Evolutionary conservation across 2,797 vertebrate genomes (phyloP), one percentile per base, ranked within the genome.

Genomic region (Anguilla obscura): DNA sequence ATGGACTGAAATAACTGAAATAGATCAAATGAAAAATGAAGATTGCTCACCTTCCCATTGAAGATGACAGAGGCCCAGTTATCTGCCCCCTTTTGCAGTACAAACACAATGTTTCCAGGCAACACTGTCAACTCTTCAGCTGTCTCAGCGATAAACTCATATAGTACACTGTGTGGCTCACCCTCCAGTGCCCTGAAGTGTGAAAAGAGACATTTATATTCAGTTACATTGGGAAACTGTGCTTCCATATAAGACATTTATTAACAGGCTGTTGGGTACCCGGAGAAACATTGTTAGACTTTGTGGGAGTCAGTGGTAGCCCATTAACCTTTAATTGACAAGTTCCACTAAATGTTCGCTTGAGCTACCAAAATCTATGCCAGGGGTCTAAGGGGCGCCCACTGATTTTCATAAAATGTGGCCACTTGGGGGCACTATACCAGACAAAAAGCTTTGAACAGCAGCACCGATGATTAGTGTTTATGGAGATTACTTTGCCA

Each of bases 51-150:
- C 96, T 98, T 96, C 90, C 96, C 98, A 0, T 99, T 99, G 94
- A 99, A 99, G 91, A 98, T 91, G 90, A 99, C 98, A 0, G 97
- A 98, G 0, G 98, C 98, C 99, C 99, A 99, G 91, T 99, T 99
- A 92, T 99, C 99, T 0, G 92, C 91, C 48, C 96, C 97, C 89
- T 96, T 99, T 92, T 97, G 96, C 93, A 98, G 93, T 71, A 99
- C 97, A 91, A 99, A 99, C 91, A 99, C 98, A 0, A 99, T 96
- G 88, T 99, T 99, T 24, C 98, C 99, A 0, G 98, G 97, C 92
- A 98, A 96, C 27, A 99, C 97, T 6, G 96, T 96, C 90, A 99
- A 92, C 94, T 99, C 99, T 85, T 97, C 96, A 0, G 90, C 74
- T 0, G 97, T 99, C 95, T 98, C 97, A 0, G 98, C 97, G 74